Percentiles rank a stretch among this genome's conserved stretches.
phyloP scores from a whole-genome alignment of 2,797 vertebrate genomes.

The Hippopotamyrus pictus region DNA sequence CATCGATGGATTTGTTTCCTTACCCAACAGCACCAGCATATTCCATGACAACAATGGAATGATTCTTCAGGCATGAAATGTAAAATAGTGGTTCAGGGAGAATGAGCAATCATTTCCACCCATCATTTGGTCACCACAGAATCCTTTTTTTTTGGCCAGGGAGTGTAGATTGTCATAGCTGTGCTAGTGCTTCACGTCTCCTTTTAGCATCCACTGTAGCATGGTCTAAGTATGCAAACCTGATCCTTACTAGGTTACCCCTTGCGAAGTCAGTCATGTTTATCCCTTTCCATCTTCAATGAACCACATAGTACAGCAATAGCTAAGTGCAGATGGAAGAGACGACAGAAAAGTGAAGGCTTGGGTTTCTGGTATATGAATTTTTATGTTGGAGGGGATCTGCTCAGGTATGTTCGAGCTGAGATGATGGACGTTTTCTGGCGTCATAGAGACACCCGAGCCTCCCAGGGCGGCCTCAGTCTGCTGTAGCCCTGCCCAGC shows the following conservation, averaged over 20 bases:
- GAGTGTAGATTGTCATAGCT: background rate
- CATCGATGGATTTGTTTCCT: background rate
- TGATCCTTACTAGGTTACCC: constrained; percentile 21
- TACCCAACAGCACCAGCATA: background rate
- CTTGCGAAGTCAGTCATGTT: constrained; percentile 17
- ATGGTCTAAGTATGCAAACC: background rate
- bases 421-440: background rate
- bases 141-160: background rate
- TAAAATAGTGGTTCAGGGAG: background rate
- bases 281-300: background rate
- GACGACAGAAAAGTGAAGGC: background rate
- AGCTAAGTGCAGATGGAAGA: background rate
- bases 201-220: constrained; percentile 24
- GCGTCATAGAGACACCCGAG: background rate
- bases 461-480: background rate
- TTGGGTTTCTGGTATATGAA: background rate
- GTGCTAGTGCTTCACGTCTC: background rate
- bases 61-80: background rate
- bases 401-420: background rate
- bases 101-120: background rate
- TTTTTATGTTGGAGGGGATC: background rate
- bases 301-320: background rate
- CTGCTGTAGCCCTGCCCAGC: background rate
- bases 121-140: background rate
- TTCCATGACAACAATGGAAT: background rate